These are phyloP conservation scores for Brachyalestes nurse DNA, from an alignment of 2,797 vertebrate species.

Conservation along the genomic window DNA sequence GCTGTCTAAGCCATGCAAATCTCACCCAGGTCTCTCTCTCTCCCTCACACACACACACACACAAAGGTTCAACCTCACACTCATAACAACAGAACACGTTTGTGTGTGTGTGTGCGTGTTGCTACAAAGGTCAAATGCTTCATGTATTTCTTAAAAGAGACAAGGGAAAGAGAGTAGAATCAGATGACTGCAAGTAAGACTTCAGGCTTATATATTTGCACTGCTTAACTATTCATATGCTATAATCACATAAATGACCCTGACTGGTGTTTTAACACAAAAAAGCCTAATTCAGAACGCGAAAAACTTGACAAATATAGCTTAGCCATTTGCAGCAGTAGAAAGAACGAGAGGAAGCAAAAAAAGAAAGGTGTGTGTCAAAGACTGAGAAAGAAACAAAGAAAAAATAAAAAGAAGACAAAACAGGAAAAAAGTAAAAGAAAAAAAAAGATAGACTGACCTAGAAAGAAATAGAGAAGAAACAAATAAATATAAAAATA, in stretches of 20 bases:
- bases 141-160: slow-evolving; percentile 6
- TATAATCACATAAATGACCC: slow-evolving; percentile 61
- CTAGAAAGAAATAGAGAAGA: background rate
- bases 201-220: slow-evolving; percentile 48
- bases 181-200: slow-evolving; percentile 63
- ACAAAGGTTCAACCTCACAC: background rate
- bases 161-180: background rate
- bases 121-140: background rate
- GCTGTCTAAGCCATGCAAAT: slow-evolving; percentile 67
- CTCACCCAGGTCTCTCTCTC: slow-evolving; percentile 33
- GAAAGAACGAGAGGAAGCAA: background rate
- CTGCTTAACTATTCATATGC: slow-evolving; percentile 67
- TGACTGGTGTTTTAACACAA: slow-evolving; percentile 47
- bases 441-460: background rate
- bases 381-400: background rate
- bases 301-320: slow-evolving; percentile 17
- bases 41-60: background rate
- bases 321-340: slow-evolving; percentile 16
- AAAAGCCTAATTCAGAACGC: slow-evolving; percentile 66
- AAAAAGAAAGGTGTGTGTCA: background rate
- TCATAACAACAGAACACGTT: background rate
- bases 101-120: slow-evolving; percentile 2
- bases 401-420: background rate
- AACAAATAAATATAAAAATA: background rate
- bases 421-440: background rate